A percentile compares a stretch with the other conserved stretches of the same genome.
Evolutionary conservation across 2,113 vertebrate species (phyloP).

Genomic region (Acanthochromis polyacanthus): DNA sequence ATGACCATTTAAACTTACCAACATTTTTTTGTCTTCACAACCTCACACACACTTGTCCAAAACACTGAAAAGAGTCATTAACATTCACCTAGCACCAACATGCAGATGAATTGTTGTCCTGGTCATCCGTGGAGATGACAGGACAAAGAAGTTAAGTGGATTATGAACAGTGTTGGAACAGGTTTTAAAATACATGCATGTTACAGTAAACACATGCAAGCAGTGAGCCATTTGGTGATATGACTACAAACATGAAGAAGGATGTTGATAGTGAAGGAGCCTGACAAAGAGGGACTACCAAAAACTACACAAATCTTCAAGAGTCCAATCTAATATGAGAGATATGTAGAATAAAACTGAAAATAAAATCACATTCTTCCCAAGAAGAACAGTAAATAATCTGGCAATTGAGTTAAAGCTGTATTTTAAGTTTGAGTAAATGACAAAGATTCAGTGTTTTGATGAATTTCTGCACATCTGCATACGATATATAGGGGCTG

Average conservation of each 20-base stretch:
- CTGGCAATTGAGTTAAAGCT: not conserved
- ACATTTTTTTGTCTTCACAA: constrained; percentile 1
- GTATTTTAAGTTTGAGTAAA: not conserved
- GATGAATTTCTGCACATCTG: constrained; percentile 57
- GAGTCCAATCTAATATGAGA: constrained; percentile 20
- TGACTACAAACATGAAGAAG: constrained; percentile 62
- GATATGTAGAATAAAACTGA: constrained; percentile 8
- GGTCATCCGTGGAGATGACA: constrained; percentile 57
- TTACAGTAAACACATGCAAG: constrained; percentile 68
- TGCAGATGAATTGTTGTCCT: constrained; percentile 62
- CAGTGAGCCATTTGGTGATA: constrained; percentile 57
- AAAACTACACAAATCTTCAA: constrained; percentile 22
- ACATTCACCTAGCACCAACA: constrained; percentile 55
- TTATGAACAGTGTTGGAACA: constrained; percentile 46
- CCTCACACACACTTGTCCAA: constrained; percentile 30
- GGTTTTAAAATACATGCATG: constrained; percentile 68
- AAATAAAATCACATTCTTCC: constrained; percentile 5
- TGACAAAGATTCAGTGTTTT: constrained; percentile 10
- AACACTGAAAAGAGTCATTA: constrained; percentile 45
- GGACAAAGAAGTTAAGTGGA: constrained; percentile 47
- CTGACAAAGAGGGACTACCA: constrained; percentile 29
- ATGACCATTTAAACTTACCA: not conserved
- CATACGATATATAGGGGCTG: constrained; percentile 23
- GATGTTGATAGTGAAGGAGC: constrained; percentile 35
- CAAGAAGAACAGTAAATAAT: constrained; percentile 10